These are phyloP conservation scores for Dolichotis patagonum DNA, from an alignment of 2,113 vertebrate species.

Conservation along the genomic window DNA sequence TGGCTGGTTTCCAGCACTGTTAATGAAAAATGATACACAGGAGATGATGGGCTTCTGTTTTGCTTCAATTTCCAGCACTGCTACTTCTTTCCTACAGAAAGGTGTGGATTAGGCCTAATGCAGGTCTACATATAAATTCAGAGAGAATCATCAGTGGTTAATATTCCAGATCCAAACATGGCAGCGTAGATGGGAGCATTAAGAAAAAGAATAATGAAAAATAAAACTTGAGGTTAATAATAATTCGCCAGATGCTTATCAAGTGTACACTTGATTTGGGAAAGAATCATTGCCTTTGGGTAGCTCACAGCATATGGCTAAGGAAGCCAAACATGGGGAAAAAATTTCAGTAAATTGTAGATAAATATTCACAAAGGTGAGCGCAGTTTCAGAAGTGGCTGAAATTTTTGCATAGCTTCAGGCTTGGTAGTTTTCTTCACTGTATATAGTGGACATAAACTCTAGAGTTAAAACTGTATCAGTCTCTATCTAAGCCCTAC, in stretches of 20 bases:
- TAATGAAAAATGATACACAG: neutral
- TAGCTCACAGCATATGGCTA: neutral
- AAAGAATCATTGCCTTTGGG: neutral
- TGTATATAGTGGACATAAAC: neutral
- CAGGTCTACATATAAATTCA: neutral
- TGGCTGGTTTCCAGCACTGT: neutral
- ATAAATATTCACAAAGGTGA: neutral
- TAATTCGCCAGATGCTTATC: neutral
- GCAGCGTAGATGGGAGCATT: neutral
- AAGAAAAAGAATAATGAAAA: conserved; percentile 21
- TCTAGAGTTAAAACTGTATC: neutral
- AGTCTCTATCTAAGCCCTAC: neutral
- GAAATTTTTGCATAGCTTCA: neutral
- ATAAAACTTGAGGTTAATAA: neutral
- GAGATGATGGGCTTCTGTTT: neutral
- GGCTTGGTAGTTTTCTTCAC: neutral
- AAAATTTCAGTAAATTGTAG: neutral
- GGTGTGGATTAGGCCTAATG: neutral
- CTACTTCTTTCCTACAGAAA: neutral
- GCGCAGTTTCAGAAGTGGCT: neutral
- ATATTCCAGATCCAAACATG: neutral
- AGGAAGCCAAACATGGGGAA: neutral
- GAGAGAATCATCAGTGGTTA: neutral
- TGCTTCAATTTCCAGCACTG: neutral
- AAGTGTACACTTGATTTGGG: neutral